phyloP scores from a whole-genome alignment of 2,113 vertebrate genomes.

The Phoenicopterus ruber region DNA sequence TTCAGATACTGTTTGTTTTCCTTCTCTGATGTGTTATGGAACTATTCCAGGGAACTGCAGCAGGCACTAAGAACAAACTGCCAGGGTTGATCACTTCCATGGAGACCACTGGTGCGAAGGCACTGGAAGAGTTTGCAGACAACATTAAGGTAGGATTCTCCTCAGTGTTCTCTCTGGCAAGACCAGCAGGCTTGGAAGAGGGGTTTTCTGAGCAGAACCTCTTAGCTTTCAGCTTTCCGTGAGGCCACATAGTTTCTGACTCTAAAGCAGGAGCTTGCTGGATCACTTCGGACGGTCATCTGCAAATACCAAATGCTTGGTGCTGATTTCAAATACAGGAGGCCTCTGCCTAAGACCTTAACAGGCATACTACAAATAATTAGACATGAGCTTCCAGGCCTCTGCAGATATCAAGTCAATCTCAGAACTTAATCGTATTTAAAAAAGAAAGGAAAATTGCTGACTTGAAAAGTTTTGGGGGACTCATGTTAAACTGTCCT shows the following conservation, averaged over 20 bases:
- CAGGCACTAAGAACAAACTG: constrained; percentile 98
- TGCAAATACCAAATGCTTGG: background rate
- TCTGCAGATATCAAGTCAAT: background rate
- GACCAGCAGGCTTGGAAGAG: background rate
- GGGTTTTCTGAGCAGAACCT: background rate
- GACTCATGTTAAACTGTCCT: background rate
- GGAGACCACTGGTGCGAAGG: constrained; percentile 95
- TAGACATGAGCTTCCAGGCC: background rate
- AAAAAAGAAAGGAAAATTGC: background rate
- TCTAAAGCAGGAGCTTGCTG: background rate
- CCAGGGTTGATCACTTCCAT: constrained; percentile 94
- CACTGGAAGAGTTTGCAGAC: constrained; percentile 96
- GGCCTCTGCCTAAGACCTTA: background rate
- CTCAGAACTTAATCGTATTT: background rate
- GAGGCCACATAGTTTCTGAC: background rate
- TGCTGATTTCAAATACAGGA: background rate
- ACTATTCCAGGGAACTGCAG: constrained; percentile 87
- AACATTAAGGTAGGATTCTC: constrained; percentile 88
- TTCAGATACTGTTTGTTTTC: background rate
- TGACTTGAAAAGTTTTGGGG: background rate
- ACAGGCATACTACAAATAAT: background rate
- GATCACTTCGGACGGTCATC: background rate
- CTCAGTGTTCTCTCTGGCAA: background rate
- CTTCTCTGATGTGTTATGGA: background rate
- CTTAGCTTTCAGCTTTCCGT: background rate